These are phyloP conservation scores for Takifugu flavidus DNA, from an alignment of 2,113 vertebrate genomes.

Conservation along the genomic window DNA sequence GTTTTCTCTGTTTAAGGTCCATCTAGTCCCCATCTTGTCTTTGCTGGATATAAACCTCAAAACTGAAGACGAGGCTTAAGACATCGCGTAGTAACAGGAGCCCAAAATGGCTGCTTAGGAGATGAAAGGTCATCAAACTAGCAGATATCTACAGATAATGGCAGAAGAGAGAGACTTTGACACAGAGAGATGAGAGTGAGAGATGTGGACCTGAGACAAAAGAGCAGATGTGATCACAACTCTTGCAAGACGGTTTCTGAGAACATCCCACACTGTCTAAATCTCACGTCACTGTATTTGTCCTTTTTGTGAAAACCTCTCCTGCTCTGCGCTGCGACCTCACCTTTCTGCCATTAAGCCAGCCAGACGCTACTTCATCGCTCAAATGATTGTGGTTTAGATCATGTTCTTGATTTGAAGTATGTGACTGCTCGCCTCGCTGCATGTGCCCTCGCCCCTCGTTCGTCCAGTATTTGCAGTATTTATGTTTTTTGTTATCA, in stretches of 20 bases:
- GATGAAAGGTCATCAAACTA: neutral
- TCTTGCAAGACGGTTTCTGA: too few species aligned
- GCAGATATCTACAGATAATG: neutral
- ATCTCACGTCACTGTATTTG: neutral
- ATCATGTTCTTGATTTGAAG: constrained; percentile 57
- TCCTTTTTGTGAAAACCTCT: constrained; percentile 13
- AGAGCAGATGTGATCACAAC: too few species aligned
- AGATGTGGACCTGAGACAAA: neutral
- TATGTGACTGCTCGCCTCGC: constrained; percentile 16
- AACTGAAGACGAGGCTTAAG: too few species aligned
- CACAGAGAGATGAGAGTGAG: neutral
- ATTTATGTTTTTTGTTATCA: too few species aligned
- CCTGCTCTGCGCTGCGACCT: constrained; percentile 20
- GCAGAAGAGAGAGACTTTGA: neutral
- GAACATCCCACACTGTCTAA: neutral
- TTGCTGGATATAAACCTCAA: too few species aligned
- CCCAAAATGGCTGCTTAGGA: neutral
- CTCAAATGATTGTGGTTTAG: constrained; percentile 56
- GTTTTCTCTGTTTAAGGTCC: too few species aligned
- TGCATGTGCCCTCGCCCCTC: constrained; percentile 14
- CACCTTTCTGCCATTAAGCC: constrained; percentile 63
- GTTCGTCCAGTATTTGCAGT: constrained; percentile 38
- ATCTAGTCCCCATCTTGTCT: too few species aligned
- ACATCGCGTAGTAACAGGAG: too few species aligned
- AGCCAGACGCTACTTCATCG: constrained; percentile 77